phyloP scores from a whole-genome alignment of 2,888 invertebrate genomes.

The Xanthia icteritia region DNA sequence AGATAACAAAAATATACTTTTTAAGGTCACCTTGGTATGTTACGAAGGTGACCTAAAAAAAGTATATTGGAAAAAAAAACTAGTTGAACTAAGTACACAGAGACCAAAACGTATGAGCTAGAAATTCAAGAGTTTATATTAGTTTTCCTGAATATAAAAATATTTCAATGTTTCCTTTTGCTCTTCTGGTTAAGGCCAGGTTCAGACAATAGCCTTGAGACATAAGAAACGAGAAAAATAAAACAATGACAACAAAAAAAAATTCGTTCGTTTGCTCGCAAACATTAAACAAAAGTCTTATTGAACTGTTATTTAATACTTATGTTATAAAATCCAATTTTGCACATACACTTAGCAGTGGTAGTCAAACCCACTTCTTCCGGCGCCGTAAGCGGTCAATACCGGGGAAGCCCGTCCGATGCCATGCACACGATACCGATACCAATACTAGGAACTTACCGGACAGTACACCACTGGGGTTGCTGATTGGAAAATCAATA shows the following conservation, averaged over 20 bases:
- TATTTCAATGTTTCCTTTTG: conserved; percentile 12
- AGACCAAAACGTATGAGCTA: background rate
- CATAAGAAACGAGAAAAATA: background rate
- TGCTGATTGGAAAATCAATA: conserved; percentile 50
- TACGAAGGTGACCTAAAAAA: conserved; percentile 11
- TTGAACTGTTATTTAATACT: background rate
- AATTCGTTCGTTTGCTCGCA: background rate
- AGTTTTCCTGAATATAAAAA: conserved; percentile 6
- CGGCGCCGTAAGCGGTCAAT: conserved; percentile 49
- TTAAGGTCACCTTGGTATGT: background rate
- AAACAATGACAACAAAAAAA: too few relatives aligned
- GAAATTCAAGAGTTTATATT: background rate
- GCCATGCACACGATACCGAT: conserved; percentile 46
- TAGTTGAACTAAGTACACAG: background rate
- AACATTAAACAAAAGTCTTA: background rate
- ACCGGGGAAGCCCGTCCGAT: conserved; percentile 62
- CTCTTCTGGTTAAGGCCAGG: background rate
- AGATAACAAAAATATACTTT: conserved; percentile 28
- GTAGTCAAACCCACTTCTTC: background rate
- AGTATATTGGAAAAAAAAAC: background rate
- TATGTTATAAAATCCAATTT: conserved; percentile 1
- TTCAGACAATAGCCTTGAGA: conserved; percentile 14
- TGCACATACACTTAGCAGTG: background rate
- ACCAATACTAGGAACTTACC: conserved; percentile 40
- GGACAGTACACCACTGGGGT: conserved; percentile 29